Percentiles rank a stretch among this genome's conserved stretches.
Conservation (phyloP, 1,140 invertebrate genomes). For the Lepidurus couesii region DNA sequence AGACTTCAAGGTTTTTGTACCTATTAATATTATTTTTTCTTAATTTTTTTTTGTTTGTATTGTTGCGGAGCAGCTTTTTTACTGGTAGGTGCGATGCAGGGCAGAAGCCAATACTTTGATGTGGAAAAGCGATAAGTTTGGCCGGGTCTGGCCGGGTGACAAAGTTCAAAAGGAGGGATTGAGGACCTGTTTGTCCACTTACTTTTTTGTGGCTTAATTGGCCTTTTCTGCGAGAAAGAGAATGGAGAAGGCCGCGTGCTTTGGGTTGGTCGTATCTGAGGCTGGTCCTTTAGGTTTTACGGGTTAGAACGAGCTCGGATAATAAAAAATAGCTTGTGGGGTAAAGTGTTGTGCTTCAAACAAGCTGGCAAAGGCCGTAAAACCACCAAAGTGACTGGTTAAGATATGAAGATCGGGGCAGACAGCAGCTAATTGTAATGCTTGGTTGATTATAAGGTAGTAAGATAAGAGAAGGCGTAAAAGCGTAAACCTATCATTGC, state of each 20-base stretch:
- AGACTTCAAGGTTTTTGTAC: not conserved
- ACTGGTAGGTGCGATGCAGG: too few species aligned
- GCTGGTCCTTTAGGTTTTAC: not conserved
- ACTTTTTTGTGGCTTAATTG: not conserved
- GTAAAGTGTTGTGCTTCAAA: not conserved
- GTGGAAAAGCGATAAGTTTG: too few species aligned
- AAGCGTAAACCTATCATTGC: slow-evolving; percentile 19
- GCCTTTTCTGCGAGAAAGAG: not conserved
- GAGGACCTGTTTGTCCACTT: slow-evolving; percentile 14
- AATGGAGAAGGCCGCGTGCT: not conserved
- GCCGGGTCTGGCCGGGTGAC: not conserved
- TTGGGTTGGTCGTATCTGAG: not conserved
- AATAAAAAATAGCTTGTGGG: not conserved
- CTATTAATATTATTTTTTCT: not conserved
- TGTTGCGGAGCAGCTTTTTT: not conserved
- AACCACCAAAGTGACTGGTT: slow-evolving; percentile 5
- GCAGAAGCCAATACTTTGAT: too few species aligned
- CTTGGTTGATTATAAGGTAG: slow-evolving; percentile 22
- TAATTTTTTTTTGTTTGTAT: not conserved
- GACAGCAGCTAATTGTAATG: slow-evolving; percentile 18
- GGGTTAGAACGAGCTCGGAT: not conserved
- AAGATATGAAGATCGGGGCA: not conserved
- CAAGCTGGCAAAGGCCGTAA: not conserved
- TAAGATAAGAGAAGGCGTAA: slow-evolving; percentile 15
- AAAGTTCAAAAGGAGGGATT: not conserved